Conservation (phyloP, 2,113 vertebrate genomes). For the Vireo altiloquus region DNA sequence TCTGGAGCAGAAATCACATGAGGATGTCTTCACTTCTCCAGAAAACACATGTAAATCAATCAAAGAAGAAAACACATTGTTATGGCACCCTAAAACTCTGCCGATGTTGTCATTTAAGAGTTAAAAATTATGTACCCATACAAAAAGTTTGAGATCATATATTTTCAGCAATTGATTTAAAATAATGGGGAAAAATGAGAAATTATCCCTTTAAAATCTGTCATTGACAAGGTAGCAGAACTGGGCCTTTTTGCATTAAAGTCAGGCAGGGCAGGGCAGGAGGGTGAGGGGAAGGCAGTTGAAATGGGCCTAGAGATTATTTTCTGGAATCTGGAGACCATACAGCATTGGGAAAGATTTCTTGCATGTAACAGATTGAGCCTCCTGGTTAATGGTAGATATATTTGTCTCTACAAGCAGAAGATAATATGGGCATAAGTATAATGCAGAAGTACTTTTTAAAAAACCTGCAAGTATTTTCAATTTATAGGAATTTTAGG, state of each 20-base stretch:
- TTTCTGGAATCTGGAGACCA: background rate
- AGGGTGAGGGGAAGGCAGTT: background rate
- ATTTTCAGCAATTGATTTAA: background rate
- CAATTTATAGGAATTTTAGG: background rate
- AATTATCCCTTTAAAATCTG: background rate
- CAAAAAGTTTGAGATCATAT: background rate
- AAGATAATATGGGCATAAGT: background rate
- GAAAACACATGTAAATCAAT: background rate
- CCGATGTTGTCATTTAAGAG: background rate
- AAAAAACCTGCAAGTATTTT: background rate
- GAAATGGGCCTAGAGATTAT: background rate
- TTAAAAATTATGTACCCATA: accelerated
- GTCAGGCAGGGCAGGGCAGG: accelerated
- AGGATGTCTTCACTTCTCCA: background rate
- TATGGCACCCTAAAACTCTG: background rate
- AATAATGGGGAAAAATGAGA: background rate
- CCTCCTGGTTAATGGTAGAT: background rate
- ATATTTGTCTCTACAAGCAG: background rate
- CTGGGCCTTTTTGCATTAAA: background rate
- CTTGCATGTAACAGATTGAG: background rate
- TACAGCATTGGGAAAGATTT: background rate
- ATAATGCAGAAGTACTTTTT: background rate
- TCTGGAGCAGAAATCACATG: background rate
- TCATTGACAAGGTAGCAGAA: background rate
- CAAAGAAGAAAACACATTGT: background rate